Percentiles rank a stretch among this genome's conserved stretches.
Evolutionary conservation across 2,797 vertebrate species (phyloP).

Genomic region (Scolopax rusticola): DNA sequence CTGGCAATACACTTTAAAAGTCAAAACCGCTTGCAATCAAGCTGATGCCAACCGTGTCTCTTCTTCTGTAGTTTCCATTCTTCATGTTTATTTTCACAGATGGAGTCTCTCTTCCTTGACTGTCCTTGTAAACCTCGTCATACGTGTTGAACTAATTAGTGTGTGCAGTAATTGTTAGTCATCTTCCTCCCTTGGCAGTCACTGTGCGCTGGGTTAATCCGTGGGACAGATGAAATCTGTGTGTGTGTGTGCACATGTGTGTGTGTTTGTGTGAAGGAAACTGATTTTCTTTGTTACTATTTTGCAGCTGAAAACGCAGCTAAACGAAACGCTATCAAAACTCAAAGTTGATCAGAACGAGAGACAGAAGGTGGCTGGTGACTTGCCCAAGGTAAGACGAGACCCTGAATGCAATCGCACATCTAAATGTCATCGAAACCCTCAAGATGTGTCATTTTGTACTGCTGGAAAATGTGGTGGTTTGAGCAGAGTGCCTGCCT

Average conservation of each 20-base stretch:
- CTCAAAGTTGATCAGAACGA: constrained; percentile 90
- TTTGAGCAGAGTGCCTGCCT: background rate
- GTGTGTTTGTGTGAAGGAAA: background rate
- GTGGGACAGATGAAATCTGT: background rate
- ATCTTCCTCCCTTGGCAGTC: constrained; percentile 37
- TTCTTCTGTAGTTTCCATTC: constrained; percentile 58
- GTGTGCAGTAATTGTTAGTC: constrained; percentile 32
- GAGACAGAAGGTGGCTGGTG: constrained; percentile 90
- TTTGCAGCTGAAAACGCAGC: constrained; percentile 92
- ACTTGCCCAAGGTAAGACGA: constrained; percentile 87
- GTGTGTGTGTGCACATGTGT: no score
- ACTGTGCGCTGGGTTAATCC: constrained; percentile 15
- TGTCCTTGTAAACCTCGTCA: constrained; percentile 61
- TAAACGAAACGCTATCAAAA: constrained; percentile 89
- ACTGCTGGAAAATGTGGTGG: background rate
- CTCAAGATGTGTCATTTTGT: background rate
- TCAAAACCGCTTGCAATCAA: background rate
- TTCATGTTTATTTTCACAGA: constrained; percentile 60
- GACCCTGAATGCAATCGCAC: background rate
- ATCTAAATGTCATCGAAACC: background rate
- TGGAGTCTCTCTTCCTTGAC: constrained; percentile 55
- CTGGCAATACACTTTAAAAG: background rate
- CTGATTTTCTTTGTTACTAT: background rate
- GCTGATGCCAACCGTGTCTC: background rate
- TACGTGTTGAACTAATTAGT: constrained; percentile 65